Evolutionary conservation across 2,888 invertebrate species (phyloP), one percentile per base, ranked within the genome.

Genomic region (Hyles lineata): DNA sequence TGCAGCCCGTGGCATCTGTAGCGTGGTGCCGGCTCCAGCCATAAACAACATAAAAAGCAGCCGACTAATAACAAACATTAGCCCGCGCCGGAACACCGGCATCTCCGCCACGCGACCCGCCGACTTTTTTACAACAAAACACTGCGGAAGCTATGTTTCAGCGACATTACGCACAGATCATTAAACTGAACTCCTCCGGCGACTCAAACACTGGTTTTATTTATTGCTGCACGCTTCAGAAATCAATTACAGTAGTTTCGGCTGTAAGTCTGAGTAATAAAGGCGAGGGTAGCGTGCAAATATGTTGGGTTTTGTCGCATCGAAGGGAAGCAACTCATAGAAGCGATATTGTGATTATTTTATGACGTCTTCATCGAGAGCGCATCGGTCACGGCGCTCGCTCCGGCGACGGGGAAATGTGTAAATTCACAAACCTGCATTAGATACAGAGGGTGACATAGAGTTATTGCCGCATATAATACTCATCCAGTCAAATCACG

Each of bases 91-190:
- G 86, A 86, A 87, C 76, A 70, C 76, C 78, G 84, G 87, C 82
- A 83, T 86, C 75, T 78, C 76, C 75, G 84, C 73, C 87, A 84
- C 85, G 87, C 81, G 85, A 74, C 80, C 79, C 78, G 79, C 79
- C 82, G 81, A 86, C 82, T 90, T 93, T 92, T 92, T 93, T 92
- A 91, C 88, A 85, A 89, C 89, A 90, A 92, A 90, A 91, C 86
- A 89, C 82, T 82, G 87, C 93, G 94, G 94, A 93, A 93, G 93
- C 88, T 87, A 89, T 90, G 89, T 87, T 87, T 87, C 89, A 85
- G 84, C 85, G 83, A 79, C 90, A 90, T 92, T 92, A 90, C 88
- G 90, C 90, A 92, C 92, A 91, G 91, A 86, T 92, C 94, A 93
- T 94, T 94, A 91, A 91, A 83, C 88, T 80, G 79, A 85, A 87